Evolutionary conservation across 1,140 invertebrate genomes (phyloP).

Genomic region (Stegodyphus mimosarum): DNA sequence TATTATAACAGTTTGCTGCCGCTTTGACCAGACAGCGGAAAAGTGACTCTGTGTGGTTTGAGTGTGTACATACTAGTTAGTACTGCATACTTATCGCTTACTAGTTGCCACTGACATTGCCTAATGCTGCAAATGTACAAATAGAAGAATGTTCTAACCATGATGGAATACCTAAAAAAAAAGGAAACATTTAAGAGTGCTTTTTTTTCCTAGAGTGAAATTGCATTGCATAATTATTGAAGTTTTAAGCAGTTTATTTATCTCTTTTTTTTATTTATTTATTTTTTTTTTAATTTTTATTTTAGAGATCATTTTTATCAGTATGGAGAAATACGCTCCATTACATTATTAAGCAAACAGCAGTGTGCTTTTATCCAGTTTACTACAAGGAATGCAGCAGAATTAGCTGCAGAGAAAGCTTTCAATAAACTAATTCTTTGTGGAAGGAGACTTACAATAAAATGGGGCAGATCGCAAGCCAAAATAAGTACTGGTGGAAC

Average conservation of each 20-base stretch:
- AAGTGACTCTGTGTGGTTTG: no score
- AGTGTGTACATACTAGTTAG: no score
- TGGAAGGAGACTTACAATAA: conserved; percentile 89
- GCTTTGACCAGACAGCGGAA: no score
- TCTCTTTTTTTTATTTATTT: background rate
- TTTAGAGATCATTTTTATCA: conserved; percentile 93
- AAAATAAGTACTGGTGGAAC: conserved; percentile 68
- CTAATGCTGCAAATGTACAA: no score
- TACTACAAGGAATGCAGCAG: conserved; percentile 87
- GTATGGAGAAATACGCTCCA: conserved; percentile 96
- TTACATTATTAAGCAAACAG: conserved; percentile 91
- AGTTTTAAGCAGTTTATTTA: background rate
- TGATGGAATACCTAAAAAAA: no score
- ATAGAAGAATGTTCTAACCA: no score
- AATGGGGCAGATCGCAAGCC: conserved; percentile 95
- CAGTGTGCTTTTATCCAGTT: conserved; percentile 99
- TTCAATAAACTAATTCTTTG: conserved; percentile 95
- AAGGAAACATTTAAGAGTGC: no score
- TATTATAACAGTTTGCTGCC: no score
- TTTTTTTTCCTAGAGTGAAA: no score
- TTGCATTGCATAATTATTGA: no score
- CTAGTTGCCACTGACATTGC: no score
- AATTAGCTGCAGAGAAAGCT: conserved; percentile 93
- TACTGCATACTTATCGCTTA: no score
- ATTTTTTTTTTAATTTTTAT: conserved; percentile 23